Base-by-base conservation (phyloP, 2,113 vertebrate genomes). In the Lipotes vexillifer region DNA sequence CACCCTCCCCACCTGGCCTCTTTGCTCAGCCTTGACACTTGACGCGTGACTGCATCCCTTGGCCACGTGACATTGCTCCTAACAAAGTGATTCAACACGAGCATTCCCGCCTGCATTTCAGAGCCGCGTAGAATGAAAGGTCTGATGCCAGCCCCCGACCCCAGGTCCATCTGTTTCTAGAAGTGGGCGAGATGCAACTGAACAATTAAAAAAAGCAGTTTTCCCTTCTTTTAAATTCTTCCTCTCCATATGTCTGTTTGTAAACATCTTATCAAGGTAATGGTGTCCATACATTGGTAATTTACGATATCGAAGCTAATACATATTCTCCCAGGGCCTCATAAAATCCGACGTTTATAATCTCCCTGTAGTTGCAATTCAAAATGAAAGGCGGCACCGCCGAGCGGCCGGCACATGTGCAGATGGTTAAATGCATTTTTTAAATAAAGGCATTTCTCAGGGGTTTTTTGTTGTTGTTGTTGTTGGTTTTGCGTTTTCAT, bases 71-170 rank as follows among this genome's bases (percentile, higher is more conserved):
- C 55, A 1, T 11, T 1, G 0, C 65, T 9, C 38, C 31, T 3
- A 31, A 2, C 18, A 20, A 23, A 41, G 38, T 0, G 27, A 2
- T 18, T 13, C 17, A 4, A 6, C 0, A 0, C 0, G 6, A 2
- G 4, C 0, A 0, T 1, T 0, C 38, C 33, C 6, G 21, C 17
- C 81, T 18, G 52, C 3, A 7, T 0, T 2, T 0, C 6, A 69
- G 93, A 9, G 15, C 20, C 4, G 17, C 18, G 0, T 17, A 2
- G 57, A 25, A 0, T 0, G 4, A 6, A 4, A 27, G 71, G 29
- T 18, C 61, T 1, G 44, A 55, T 0, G 11, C 36, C 17, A 11
- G 8, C 0, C 14, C 0, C 5, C 36, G 93, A 55, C 15, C 10
- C 46, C 44, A 1, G 41, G 36, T 71, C 29, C 9, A 1, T 8